phyloP scores from a whole-genome alignment of 2,113 vertebrate genomes.

The Acanthochromis polyacanthus region DNA sequence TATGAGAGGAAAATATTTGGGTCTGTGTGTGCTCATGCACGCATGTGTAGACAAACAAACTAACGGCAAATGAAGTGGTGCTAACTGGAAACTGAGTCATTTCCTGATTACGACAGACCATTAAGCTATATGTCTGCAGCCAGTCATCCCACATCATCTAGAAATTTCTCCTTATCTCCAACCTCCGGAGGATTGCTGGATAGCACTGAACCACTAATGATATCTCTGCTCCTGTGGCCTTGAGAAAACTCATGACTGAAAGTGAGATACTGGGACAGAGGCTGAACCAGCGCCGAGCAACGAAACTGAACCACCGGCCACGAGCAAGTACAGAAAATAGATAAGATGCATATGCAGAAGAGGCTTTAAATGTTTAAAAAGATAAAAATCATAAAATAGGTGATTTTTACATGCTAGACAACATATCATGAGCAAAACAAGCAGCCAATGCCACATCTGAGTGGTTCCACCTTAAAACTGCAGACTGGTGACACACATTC shows the following conservation, averaged over 20 bases:
- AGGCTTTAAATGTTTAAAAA: neutral
- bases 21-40: conserved; percentile 6
- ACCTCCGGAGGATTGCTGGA: conserved; percentile 37
- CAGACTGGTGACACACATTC: no score
- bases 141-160: conserved; percentile 43
- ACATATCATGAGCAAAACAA: no score
- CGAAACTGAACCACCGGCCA: neutral
- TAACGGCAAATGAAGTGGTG: conserved; percentile 40
- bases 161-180: conserved; percentile 23
- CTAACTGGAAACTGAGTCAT: conserved; percentile 53
- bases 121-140: conserved; percentile 31
- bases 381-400: no score
- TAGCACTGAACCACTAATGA: conserved; percentile 30
- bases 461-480: no score
- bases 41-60: conserved; percentile 45
- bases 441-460: no score
- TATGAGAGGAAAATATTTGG: conserved; percentile 39
- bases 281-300: conserved; percentile 15
- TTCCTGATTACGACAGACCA: conserved; percentile 57
- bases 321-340: conserved; percentile 8
- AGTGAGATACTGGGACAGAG: conserved; percentile 24
- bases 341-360: neutral
- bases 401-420: no score
- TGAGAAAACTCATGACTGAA: conserved; percentile 39
- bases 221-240: conserved; percentile 41